Conservation (phyloP, 2,888 invertebrate genomes). For the Lepas anatifera region DNA sequence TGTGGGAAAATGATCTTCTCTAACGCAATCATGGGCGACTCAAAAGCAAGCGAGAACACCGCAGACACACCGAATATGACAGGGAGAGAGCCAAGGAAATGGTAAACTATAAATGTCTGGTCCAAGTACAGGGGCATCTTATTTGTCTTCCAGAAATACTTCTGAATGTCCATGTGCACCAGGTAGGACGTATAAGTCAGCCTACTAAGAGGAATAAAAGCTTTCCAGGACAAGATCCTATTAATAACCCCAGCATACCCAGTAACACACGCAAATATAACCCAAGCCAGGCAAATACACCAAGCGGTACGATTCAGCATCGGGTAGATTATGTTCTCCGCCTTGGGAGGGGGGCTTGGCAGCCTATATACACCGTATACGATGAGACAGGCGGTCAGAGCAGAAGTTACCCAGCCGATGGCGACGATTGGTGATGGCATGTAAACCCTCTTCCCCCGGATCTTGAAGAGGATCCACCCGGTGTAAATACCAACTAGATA, state of each 20-base stretch:
- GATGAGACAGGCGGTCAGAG: constrained; percentile 43
- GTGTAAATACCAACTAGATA: constrained; percentile 14
- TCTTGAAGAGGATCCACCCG: constrained; percentile 13
- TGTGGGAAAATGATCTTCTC: constrained; percentile 5
- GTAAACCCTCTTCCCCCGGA: neutral
- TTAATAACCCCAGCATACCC: constrained; percentile 49
- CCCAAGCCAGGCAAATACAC: constrained; percentile 56
- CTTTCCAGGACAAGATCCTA: constrained; percentile 44
- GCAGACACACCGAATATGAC: neutral
- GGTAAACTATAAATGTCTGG: neutral
- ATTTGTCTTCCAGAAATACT: neutral
- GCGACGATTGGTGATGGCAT: neutral
- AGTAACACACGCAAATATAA: constrained; percentile 57
- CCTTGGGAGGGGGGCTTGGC: constrained; percentile 36
- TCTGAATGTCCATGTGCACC: neutral
- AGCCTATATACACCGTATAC: constrained; percentile 54
- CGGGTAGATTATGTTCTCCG: constrained; percentile 52
- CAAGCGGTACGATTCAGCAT: constrained; percentile 53
- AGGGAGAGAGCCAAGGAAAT: neutral
- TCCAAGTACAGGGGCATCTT: neutral
- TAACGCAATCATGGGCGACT: neutral
- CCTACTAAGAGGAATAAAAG: constrained; percentile 51
- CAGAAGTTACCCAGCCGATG: neutral
- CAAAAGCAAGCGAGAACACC: neutral
- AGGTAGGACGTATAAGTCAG: constrained; percentile 55